phyloP scores from a whole-genome alignment of 53 echinoderm and acorn worm genomes.

The Mesocentrotus franciscanus region DNA sequence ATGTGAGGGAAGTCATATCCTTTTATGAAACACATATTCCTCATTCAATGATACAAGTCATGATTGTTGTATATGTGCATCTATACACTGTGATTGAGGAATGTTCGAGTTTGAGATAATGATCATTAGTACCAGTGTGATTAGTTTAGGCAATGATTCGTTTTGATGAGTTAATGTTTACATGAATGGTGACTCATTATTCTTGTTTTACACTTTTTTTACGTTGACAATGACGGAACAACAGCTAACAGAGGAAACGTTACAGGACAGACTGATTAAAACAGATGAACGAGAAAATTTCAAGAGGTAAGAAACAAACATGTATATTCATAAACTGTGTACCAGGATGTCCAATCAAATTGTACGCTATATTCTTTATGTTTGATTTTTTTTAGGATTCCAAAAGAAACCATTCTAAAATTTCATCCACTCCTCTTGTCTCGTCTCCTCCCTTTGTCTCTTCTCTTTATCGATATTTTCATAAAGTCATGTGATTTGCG shows the following conservation, averaged over 20 bases:
- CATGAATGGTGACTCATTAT: neutral
- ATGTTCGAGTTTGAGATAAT: neutral
- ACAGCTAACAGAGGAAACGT: constrained; percentile 83
- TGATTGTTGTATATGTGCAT: neutral
- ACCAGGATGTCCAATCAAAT: too few species aligned
- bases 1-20: neutral
- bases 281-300: constrained; percentile 90
- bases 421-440: too few species aligned
- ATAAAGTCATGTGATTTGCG: too few species aligned
- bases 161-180: neutral
- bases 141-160: neutral
- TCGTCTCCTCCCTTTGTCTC: too few species aligned
- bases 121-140: neutral
- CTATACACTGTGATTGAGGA: neutral
- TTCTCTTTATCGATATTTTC: too few species aligned
- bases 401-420: too few species aligned
- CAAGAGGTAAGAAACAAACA: constrained; percentile 71
- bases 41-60: too few species aligned
- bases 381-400: too few species aligned
- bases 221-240: constrained; percentile 17
- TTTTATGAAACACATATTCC: neutral
- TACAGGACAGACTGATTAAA: constrained; percentile 84
- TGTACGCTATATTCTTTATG: too few species aligned
- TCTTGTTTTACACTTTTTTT: constrained; percentile 17
- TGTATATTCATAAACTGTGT: too few species aligned